Conservation (phyloP, 2,888 invertebrate species). For the Acrobasis suavella region DNA sequence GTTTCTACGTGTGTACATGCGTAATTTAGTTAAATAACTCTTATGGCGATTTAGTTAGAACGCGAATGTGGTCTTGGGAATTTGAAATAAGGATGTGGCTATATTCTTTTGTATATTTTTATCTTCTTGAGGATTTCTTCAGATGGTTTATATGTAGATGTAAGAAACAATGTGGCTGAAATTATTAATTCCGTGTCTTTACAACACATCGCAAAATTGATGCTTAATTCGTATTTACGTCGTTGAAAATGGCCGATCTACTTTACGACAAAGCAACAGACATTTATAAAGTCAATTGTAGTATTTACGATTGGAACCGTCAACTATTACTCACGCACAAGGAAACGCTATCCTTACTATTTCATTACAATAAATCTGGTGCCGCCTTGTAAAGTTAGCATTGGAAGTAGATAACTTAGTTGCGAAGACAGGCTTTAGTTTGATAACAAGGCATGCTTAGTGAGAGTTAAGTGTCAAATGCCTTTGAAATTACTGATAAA, state of each 20-base stretch:
- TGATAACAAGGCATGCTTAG: background rate
- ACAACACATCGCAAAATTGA: background rate
- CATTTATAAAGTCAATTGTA: slow-evolving; percentile 52
- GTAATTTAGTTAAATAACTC: slow-evolving; percentile 19
- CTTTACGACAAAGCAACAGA: slow-evolving; percentile 26
- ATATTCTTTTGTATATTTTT: background rate
- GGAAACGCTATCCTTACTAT: slow-evolving; percentile 67
- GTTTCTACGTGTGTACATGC: slow-evolving; percentile 11
- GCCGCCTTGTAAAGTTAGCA: slow-evolving; percentile 55
- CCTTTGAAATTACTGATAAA: no score
- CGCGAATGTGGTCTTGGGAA: slow-evolving; percentile 11
- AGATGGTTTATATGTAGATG: no score
- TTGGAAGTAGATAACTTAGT: slow-evolving; percentile 1
- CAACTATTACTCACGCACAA: slow-evolving; percentile 60
- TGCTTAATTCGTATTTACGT: background rate
- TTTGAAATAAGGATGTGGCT: background rate
- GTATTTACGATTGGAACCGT: slow-evolving; percentile 62
- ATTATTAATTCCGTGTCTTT: slow-evolving; percentile 25
- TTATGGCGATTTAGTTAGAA: slow-evolving; percentile 16
- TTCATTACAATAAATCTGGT: slow-evolving; percentile 73
- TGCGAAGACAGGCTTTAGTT: background rate
- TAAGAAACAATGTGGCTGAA: no score
- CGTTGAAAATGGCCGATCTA: background rate
- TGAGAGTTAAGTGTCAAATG: no score
- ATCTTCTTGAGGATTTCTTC: no score